Evolutionary conservation across 2,888 invertebrate species (phyloP).

Genomic region (Drosophila tripunctata): DNA sequence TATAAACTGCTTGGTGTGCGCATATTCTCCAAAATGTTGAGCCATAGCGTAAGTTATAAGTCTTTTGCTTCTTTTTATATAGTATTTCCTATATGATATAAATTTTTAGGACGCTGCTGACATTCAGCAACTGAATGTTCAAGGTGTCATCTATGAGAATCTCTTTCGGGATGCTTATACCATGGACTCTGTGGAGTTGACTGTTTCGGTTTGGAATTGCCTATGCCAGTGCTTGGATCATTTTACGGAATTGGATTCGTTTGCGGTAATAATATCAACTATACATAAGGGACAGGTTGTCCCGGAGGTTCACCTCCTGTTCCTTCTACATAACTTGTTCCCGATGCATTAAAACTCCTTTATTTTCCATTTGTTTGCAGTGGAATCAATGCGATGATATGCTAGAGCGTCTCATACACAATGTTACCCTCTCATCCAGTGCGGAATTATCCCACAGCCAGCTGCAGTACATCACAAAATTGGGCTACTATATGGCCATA

Average conservation of each 20-base stretch:
- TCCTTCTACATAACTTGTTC: too few species aligned
- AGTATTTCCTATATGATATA: neutral
- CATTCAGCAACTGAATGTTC: slow-evolving; percentile 77
- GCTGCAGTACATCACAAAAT: slow-evolving; percentile 69
- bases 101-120: slow-evolving; percentile 58
- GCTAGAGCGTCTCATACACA: slow-evolving; percentile 77
- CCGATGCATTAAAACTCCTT: too few species aligned
- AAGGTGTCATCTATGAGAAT: slow-evolving; percentile 81
- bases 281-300: neutral
- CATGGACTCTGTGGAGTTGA: slow-evolving; percentile 62
- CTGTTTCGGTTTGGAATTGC: slow-evolving; percentile 76
- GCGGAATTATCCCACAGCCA: slow-evolving; percentile 62
- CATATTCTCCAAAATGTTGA: slow-evolving; percentile 74
- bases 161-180: slow-evolving; percentile 72
- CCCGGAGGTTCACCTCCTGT: too few species aligned
- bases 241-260: slow-evolving; percentile 65
- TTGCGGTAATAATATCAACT: slow-evolving; percentile 55
- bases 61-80: neutral
- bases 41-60: slow-evolving; percentile 65
- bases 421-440: slow-evolving; percentile 71
- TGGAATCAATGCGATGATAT: slow-evolving; percentile 83
- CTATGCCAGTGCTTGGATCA: slow-evolving; percentile 79
- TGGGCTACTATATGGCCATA: slow-evolving; percentile 70
- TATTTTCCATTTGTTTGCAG: too few species aligned
- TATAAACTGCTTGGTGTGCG: slow-evolving; percentile 79